A percentile compares a stretch with the other conserved stretches of the same genome.
These are phyloP conservation scores for Prinia subflava DNA, from an alignment of 2,113 vertebrate genomes.

Conservation along the genomic window DNA sequence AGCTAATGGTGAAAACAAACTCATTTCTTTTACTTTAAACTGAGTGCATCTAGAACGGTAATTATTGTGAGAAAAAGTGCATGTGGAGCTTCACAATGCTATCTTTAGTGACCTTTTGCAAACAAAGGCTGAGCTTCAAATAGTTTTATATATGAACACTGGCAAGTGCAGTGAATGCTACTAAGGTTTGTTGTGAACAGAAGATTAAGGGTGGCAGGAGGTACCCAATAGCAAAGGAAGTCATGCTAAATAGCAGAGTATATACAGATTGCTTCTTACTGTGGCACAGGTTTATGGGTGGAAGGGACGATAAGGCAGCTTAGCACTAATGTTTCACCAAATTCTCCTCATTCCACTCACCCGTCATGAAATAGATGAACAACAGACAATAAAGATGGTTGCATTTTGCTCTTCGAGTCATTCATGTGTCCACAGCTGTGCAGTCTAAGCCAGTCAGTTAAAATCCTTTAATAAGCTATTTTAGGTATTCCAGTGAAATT, in stretches of 20 bases:
- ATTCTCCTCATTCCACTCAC: background rate
- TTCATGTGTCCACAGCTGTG: background rate
- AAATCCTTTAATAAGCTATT: background rate
- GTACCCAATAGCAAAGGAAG: background rate
- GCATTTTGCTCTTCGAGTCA: background rate
- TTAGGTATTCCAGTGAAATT: background rate
- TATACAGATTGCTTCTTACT: background rate
- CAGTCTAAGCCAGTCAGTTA: background rate
- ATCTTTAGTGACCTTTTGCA: background rate
- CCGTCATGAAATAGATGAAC: background rate
- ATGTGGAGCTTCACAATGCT: background rate
- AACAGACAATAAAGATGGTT: background rate
- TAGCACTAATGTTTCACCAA: fast-evolving
- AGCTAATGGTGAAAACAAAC: background rate
- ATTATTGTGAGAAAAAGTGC: background rate
- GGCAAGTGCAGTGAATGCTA: background rate
- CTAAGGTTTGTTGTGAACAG: background rate
- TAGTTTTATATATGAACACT: background rate
- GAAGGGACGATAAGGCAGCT: background rate
- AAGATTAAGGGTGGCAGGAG: background rate
- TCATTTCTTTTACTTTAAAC: background rate
- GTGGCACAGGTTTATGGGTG: background rate
- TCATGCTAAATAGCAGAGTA: background rate
- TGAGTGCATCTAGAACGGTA: background rate
- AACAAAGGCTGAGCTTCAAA: background rate